Base-by-base conservation (phyloP, 2,888 invertebrate species). In the Synanthedon andrenaeformis region DNA sequence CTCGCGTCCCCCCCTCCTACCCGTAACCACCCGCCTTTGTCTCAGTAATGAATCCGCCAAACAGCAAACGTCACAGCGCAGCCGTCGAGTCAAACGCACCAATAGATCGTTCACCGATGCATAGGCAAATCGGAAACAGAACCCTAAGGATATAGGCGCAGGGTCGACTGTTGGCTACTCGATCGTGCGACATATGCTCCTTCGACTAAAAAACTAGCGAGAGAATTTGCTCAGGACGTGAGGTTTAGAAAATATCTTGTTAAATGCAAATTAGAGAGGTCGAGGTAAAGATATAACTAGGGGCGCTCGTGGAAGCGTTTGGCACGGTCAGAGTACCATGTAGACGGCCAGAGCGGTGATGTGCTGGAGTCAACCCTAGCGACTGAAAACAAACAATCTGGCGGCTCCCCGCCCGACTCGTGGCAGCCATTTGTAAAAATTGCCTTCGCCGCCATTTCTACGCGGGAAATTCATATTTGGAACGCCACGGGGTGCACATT, bases 361-460 rank as follows among this genome's bases (percentile, higher is more conserved):
- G 52, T 49, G 49, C 51, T 41, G 53, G 42, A 51, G 55, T 51
- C 59, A 55, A 60, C 63, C 64, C 64, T 54, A 56, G 56, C 54
- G 54, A 45, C 41, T 69, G 62, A 72, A 68, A 72, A 73, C 75
- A 75, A 72, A 76, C 75, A 74, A 74, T 71, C 73, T 71, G 72
- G 72, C 74, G 70, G 65, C 69, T 69, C 74, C 66, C 74, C 73
- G 23, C 74, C 73, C 35, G 35, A 35, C 35, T 71, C 74, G 62
- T 76, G 83, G 84, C 85, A 79, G 86, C 85, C 86, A 85, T 85
- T 85, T 86, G 82, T 82, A 86, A 85, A 84, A 84, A 83, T 83
- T 83, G 77, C 82, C 85, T 82, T 69, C 79, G 78, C 76, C 86
- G 83, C 85, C 86, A 85, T 84, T 86, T 86, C 74, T 80, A 65